Base-by-base conservation (phyloP, 2,888 invertebrate genomes). In the Antheraea yamamai region DNA sequence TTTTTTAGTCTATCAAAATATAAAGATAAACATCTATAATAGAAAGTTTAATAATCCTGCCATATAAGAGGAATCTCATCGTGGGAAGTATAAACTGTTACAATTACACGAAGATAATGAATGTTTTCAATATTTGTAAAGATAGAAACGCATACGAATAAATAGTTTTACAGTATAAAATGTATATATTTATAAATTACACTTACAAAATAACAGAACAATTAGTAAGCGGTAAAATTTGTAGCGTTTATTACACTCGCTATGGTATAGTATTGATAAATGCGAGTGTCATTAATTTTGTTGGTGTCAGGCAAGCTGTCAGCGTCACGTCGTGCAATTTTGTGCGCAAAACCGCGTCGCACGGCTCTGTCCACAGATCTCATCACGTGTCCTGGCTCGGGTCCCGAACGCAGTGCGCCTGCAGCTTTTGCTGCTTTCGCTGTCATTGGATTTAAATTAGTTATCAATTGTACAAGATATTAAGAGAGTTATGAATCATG, bases 381-480 rank as follows among this genome's bases (percentile, higher is more conserved):
- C 87, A 92, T 81, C 55, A 88, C 84, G 64, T 81, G 78, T 10
- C 83, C 78, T 61, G 73, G 73, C 23, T 74, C 78, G 16, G 75
- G 74, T 61, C 76, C 88, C 6, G 88, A 82, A 8, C 90, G 85
- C 66, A 87, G 72, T 0, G 85, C 86, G 8, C 88, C 87, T 0
- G 89, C 88, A 0, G 88, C 84, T 79, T 84, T 84, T 1, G 91
- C 90, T 70, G 88, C 89, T 70, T 87, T 87, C 61, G 87, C 91
- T 91, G 79, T 80, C 3, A 64, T 64, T 64, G 23, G 0, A 64
- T 14, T 64, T 26, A 64, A 14, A 64, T 4, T 64, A 26, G 10
- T 26, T 16, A 64, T n/a, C 1, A 58, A n/a, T 58, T 10, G 6
- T 20, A n/a, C 58, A 58, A 58, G n/a, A 55, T 20, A 55, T 55